These are phyloP conservation scores for Colletes latitarsis DNA, from an alignment of 1,140 invertebrate genomes.

Conservation along the genomic window DNA sequence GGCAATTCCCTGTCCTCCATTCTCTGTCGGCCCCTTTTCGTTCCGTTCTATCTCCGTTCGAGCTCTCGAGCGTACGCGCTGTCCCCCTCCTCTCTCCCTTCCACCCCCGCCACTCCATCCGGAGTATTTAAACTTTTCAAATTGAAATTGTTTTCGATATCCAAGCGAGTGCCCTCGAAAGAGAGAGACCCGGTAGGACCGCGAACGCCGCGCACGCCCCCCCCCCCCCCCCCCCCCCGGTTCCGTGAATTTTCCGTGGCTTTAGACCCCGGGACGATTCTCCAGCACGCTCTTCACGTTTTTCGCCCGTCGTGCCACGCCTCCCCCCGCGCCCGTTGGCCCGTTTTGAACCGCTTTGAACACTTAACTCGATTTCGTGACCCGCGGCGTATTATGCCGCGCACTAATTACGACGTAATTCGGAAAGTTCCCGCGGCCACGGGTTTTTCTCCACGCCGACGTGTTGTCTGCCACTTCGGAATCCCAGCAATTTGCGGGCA, in stretches of 20 bases:
- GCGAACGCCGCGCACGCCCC: background rate
- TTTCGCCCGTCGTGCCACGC: slow-evolving; percentile 8
- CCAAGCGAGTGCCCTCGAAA: slow-evolving; percentile 67
- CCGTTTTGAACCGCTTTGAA: slow-evolving; percentile 25
- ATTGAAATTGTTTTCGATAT: slow-evolving; percentile 78
- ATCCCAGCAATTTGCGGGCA: slow-evolving; percentile 27
- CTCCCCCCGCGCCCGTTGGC: background rate
- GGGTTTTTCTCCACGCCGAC: slow-evolving; percentile 3
- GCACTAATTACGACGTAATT: slow-evolving; percentile 42
- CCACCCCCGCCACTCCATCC: background rate
- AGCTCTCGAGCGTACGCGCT: slow-evolving; percentile 35
- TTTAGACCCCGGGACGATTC: slow-evolving; percentile 16
- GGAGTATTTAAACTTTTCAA: slow-evolving; percentile 75
- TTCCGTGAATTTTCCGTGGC: slow-evolving; percentile 41
- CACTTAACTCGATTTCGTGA: slow-evolving; percentile 25
- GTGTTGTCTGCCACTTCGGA: slow-evolving; percentile 23
- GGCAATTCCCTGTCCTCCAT: slow-evolving; percentile 52
- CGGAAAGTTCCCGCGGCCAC: slow-evolving; percentile 3
- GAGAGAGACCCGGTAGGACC: background rate
- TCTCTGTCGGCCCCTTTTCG: slow-evolving; percentile 17
- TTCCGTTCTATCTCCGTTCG: slow-evolving; percentile 44
- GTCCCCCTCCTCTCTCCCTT: background rate
- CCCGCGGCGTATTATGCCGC: slow-evolving; percentile 24
- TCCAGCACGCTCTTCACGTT: slow-evolving; percentile 22
- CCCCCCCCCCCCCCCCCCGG: too few species aligned